phyloP scores from a whole-genome alignment of 2,888 invertebrate species.

The Heliconius erato region DNA sequence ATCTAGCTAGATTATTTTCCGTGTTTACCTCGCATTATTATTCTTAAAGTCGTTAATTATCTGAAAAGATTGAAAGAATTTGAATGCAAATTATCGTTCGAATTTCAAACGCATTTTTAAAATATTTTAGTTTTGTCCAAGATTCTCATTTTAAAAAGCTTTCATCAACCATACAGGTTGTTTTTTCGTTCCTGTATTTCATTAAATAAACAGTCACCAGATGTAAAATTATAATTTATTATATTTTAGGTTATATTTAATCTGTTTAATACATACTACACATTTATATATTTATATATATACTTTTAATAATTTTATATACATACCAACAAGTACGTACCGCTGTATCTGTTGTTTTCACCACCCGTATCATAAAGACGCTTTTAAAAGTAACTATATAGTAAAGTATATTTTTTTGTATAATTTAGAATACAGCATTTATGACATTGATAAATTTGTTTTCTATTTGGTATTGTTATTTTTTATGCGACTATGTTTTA shows the following conservation, averaged over 20 bases:
- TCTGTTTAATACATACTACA: not conserved
- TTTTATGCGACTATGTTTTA: constrained; percentile 10
- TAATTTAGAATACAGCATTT: too few relatives aligned
- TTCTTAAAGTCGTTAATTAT: too few relatives aligned
- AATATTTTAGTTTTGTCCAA: too few relatives aligned
- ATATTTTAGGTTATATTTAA: not conserved
- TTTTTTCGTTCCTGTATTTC: not conserved
- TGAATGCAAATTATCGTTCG: too few relatives aligned
- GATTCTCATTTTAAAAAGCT: not conserved
- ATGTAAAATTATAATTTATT: not conserved
- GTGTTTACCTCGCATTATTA: not conserved
- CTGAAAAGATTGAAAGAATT: too few relatives aligned
- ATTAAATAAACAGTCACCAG: not conserved
- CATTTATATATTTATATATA: not conserved
- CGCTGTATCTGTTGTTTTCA: not conserved
- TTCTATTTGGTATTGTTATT: not conserved
- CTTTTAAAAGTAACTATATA: not conserved
- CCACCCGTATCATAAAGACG: constrained; percentile 5
- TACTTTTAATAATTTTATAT: not conserved
- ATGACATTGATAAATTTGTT: not conserved
- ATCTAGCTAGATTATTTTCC: not conserved
- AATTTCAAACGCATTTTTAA: too few relatives aligned
- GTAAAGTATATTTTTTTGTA: not conserved
- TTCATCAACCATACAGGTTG: not conserved
- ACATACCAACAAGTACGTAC: not conserved